Conservation (phyloP, 2,797 vertebrate genomes). For the Parambassis ranga region DNA sequence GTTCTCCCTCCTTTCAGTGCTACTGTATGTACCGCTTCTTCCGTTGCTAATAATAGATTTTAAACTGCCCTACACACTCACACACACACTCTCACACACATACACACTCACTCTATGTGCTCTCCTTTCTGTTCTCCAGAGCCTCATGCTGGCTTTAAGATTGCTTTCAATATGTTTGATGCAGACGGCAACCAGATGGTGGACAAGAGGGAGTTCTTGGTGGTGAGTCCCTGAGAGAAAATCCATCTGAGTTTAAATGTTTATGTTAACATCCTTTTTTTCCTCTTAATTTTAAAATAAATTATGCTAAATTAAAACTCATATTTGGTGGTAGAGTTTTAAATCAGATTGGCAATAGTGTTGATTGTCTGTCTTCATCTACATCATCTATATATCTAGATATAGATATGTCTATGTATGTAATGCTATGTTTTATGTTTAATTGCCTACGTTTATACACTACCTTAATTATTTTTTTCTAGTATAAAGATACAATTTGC, state of each 20-base stretch:
- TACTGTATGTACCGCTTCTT: slow-evolving; percentile 12
- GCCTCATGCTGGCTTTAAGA: slow-evolving; percentile 97
- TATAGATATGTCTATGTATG: too few species aligned
- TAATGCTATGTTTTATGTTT: too few species aligned
- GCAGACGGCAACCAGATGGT: slow-evolving; percentile 99
- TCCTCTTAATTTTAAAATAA: too few species aligned
- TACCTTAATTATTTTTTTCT: too few species aligned
- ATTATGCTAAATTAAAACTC: too few species aligned
- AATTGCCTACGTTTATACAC: too few species aligned
- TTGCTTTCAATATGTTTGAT: slow-evolving; percentile 99
- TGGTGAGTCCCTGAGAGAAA: slow-evolving; percentile 84
- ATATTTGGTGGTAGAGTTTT: too few species aligned
- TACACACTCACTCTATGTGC: slow-evolving; percentile 50
- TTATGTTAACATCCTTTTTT: slow-evolving; percentile 1
- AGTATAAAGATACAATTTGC: too few species aligned
- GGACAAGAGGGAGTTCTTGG: slow-evolving; percentile 98
- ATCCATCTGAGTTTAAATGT: slow-evolving; percentile 7
- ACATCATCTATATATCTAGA: too few species aligned
- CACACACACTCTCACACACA: slow-evolving; percentile 26
- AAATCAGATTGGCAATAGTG: too few species aligned
- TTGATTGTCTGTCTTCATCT: too few species aligned
- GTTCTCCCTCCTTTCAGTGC: neutral
- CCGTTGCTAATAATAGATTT: slow-evolving; percentile 29
- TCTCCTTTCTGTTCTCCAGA: slow-evolving; percentile 82
- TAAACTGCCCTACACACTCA: slow-evolving; percentile 34